Conservation (phyloP, 1,140 invertebrate species). For the Ceratoteleas bidentatus region DNA sequence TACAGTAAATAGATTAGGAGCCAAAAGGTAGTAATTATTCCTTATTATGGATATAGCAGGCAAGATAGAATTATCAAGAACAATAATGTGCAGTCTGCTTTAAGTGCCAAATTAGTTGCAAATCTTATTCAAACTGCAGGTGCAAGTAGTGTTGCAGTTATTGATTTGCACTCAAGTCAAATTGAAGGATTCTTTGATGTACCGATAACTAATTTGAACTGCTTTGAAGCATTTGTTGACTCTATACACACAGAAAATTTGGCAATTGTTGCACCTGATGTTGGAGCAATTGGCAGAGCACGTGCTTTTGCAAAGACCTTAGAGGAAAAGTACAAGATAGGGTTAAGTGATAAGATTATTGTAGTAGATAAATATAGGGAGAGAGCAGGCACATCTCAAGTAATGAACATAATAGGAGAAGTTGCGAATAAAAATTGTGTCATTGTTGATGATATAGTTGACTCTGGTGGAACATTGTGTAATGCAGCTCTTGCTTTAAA, state of each 20-base stretch:
- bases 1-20: too few relatives aligned
- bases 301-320: too few relatives aligned
- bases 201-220: constrained; percentile 19
- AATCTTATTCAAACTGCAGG: constrained; percentile 26
- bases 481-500: constrained; percentile 19
- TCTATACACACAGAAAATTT: too few relatives aligned
- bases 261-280: too few relatives aligned
- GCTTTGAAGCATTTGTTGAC: too few relatives aligned
- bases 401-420: constrained; percentile 16
- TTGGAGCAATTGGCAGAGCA: too few relatives aligned
- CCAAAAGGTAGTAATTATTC: constrained; percentile 31
- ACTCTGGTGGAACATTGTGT: constrained; percentile 18
- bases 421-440: constrained; percentile 18
- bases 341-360: too few relatives aligned
- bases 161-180: constrained; percentile 35
- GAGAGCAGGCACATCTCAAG: constrained; percentile 1
- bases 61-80: constrained; percentile 22
- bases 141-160: constrained; percentile 16
- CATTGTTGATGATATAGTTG: constrained; percentile 19
- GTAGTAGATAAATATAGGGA: too few relatives aligned
- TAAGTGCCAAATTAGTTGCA: constrained; percentile 30
- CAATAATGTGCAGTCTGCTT: constrained; percentile 12
- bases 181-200: constrained; percentile 40
- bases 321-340: too few relatives aligned
- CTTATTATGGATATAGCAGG: constrained; percentile 23